Conservation (phyloP, 2,113 vertebrate species). For the Telmatochromis brachygnathus region DNA sequence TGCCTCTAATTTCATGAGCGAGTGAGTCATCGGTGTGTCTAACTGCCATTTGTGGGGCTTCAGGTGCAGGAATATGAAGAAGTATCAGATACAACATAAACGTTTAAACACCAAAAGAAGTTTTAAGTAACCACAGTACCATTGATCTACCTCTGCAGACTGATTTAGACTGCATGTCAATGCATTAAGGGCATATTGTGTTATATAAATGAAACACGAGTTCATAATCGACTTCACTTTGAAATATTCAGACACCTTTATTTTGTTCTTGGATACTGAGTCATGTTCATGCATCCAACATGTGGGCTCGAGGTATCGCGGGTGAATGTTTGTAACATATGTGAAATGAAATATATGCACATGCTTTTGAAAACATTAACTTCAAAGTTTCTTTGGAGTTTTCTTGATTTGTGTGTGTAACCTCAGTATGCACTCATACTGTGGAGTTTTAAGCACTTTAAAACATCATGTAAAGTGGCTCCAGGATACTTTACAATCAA, state of each 20-base stretch:
- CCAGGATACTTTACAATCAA: neutral
- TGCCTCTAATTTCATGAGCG: neutral
- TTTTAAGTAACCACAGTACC: neutral
- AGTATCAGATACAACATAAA: neutral
- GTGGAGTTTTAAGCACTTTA: neutral
- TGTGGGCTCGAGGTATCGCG: neutral
- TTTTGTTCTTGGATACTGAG: neutral
- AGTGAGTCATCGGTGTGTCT: constrained; percentile 27
- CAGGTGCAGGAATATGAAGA: neutral
- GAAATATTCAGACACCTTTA: neutral
- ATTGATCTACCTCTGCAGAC: neutral
- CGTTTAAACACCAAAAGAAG: neutral
- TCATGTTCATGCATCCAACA: neutral
- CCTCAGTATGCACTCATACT: neutral
- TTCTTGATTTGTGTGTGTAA: neutral
- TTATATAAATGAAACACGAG: neutral
- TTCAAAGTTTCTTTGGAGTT: neutral
- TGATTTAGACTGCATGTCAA: neutral
- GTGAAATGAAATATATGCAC: neutral
- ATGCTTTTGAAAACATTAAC: neutral
- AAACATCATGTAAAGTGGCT: neutral
- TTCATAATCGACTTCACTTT: neutral
- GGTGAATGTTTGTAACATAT: neutral
- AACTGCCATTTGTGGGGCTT: neutral
- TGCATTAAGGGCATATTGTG: neutral